Evolutionary conservation across 2,888 invertebrate species (phyloP).

Genomic region (Agonopterix arenella): DNA sequence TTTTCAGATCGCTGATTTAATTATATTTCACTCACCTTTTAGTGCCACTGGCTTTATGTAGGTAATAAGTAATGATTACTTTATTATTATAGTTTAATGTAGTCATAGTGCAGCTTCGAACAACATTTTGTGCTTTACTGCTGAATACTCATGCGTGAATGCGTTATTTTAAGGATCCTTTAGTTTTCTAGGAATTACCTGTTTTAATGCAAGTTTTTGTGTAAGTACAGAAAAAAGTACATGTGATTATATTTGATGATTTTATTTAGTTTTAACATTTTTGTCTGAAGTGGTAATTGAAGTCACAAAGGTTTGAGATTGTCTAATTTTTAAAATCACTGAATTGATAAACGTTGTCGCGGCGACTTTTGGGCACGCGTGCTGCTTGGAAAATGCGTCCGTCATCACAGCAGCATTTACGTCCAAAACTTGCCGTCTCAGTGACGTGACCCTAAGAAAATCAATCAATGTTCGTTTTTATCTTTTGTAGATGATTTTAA

Average conservation of each 20-base stretch:
- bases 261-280: constrained; percentile 47
- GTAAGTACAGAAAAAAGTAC: constrained; percentile 72
- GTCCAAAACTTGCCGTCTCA: not conserved
- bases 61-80: constrained; percentile 46
- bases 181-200: constrained; percentile 45
- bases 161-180: constrained; percentile 59
- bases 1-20: constrained; percentile 47
- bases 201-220: constrained; percentile 58
- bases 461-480: constrained; percentile 21
- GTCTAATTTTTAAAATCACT: not conserved
- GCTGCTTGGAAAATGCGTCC: too few relatives aligned
- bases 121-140: constrained; percentile 72
- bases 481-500: constrained; percentile 45
- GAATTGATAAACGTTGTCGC: not conserved
- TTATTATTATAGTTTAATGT: constrained; percentile 31
- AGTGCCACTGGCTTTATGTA: constrained; percentile 68
- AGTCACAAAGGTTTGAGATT: constrained; percentile 37
- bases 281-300: constrained; percentile 25
- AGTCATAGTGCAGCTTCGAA: constrained; percentile 73
- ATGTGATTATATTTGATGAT: constrained; percentile 67
- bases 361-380: too few relatives aligned
- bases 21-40: constrained; percentile 53
- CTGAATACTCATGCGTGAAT: constrained; percentile 75
- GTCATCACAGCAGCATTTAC: too few relatives aligned
- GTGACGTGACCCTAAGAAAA: constrained; percentile 1